phyloP scores from a whole-genome alignment of 1,140 invertebrate genomes.

The Calycopis cecrops region DNA sequence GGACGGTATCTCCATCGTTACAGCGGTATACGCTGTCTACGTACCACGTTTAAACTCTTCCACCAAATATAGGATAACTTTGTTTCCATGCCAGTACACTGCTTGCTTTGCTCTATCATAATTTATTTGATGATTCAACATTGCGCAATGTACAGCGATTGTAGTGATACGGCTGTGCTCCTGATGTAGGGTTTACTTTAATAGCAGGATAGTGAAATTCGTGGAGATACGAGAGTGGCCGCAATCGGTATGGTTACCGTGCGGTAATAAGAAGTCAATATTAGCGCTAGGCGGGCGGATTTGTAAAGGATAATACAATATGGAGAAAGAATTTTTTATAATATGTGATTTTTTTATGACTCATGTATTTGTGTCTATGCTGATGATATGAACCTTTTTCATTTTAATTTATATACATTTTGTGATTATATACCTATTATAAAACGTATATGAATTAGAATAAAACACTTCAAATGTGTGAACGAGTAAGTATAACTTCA shows the following conservation, averaged over 20 bases:
- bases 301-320: conserved; percentile 25
- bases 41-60: conserved; percentile 5
- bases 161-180: background rate
- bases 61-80: conserved; percentile 7
- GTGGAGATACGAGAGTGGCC: conserved; percentile 30
- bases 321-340: conserved; percentile 28
- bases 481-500: no score
- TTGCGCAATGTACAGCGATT: conserved; percentile 5
- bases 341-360: no score
- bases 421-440: no score
- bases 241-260: conserved; percentile 42
- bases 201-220: conserved; percentile 20
- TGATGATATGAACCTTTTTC: no score
- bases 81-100: conserved; percentile 16
- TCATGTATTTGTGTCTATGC: no score
- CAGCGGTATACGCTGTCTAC: conserved; percentile 36
- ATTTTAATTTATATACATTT: no score
- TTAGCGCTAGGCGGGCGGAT: conserved; percentile 65
- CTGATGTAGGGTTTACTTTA: conserved; percentile 14
- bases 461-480: no score
- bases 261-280: conserved; percentile 71
- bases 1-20: conserved; percentile 37
- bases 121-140: background rate
- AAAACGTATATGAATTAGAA: no score
- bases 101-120: background rate